A percentile compares a stretch with the other conserved stretches of the same genome.
Evolutionary conservation across 2,888 invertebrate species (phyloP).

Genomic region (Amphipoea oculea): DNA sequence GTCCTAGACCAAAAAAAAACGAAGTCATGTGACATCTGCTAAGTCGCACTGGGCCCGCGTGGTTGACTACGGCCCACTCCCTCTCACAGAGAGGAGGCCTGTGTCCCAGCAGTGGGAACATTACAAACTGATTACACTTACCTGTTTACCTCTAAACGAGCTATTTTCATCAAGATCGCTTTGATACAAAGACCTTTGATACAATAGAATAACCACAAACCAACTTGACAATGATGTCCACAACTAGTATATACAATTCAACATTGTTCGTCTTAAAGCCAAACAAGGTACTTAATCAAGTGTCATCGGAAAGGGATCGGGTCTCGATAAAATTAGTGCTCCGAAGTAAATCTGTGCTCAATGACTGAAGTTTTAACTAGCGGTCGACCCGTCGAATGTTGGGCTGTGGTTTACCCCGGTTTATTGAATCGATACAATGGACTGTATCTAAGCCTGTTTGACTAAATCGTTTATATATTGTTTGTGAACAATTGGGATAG

Average conservation of each 20-base stretch:
- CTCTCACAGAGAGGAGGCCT: too few relatives aligned
- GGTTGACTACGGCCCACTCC: too few relatives aligned
- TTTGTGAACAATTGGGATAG: constrained; percentile 14
- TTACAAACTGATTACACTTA: too few relatives aligned
- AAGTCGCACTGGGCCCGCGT: too few relatives aligned
- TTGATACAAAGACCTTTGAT: too few relatives aligned
- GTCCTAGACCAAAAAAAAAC: too few relatives aligned
- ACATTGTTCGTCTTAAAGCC: not conserved
- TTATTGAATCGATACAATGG: constrained; percentile 26
- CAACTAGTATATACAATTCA: not conserved
- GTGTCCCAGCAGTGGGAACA: too few relatives aligned
- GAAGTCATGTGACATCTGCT: too few relatives aligned
- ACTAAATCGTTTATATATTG: not conserved
- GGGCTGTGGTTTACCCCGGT: constrained; percentile 18
- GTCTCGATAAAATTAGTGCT: constrained; percentile 28
- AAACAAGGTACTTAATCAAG: constrained; percentile 31
- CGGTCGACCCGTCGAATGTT: not conserved
- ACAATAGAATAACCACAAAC: too few relatives aligned
- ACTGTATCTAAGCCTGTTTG: not conserved
- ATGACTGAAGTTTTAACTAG: constrained; percentile 46
- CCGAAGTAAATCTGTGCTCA: constrained; percentile 1
- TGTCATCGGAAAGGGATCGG: constrained; percentile 5
- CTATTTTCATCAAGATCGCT: too few relatives aligned
- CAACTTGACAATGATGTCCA: not conserved
- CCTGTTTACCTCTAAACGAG: too few relatives aligned